These are phyloP conservation scores for Parotia lawesii DNA, from an alignment of 2,113 vertebrate species.

Conservation along the genomic window DNA sequence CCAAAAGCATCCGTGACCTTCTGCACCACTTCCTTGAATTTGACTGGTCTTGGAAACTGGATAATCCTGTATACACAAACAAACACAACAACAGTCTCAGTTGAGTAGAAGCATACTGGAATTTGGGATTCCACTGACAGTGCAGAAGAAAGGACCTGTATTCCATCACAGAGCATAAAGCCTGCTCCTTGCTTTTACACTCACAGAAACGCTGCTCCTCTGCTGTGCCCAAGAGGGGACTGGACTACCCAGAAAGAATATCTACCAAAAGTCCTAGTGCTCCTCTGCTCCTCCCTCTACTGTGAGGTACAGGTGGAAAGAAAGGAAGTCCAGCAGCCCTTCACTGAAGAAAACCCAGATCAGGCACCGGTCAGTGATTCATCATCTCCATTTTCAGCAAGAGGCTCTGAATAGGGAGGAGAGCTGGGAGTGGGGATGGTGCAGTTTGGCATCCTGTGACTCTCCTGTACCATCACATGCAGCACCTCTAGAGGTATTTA, in stretches of 20 bases:
- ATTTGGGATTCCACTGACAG: neutral
- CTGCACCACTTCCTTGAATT: constrained; percentile 85
- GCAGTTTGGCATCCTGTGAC: neutral
- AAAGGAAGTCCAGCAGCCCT: neutral
- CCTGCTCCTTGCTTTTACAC: neutral
- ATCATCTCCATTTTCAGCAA: neutral
- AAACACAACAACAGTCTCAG: neutral
- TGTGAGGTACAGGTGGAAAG: neutral
- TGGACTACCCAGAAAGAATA: neutral
- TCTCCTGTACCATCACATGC: neutral
- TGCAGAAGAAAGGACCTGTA: neutral
- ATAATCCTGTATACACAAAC: constrained; percentile 76
- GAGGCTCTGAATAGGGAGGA: neutral
- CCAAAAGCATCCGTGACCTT: constrained; percentile 90
- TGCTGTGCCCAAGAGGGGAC: neutral
- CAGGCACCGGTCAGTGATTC: neutral
- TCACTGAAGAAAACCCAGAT: neutral
- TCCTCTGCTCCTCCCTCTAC: neutral
- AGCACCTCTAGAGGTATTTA: neutral
- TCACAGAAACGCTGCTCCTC: neutral
- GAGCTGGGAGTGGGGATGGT: neutral
- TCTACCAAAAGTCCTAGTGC: neutral
- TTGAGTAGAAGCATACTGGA: neutral
- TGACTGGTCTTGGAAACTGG: constrained; percentile 85
- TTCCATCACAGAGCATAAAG: neutral